Base-by-base conservation (phyloP, 1,140 invertebrate species). In the Linepithema humile region DNA sequence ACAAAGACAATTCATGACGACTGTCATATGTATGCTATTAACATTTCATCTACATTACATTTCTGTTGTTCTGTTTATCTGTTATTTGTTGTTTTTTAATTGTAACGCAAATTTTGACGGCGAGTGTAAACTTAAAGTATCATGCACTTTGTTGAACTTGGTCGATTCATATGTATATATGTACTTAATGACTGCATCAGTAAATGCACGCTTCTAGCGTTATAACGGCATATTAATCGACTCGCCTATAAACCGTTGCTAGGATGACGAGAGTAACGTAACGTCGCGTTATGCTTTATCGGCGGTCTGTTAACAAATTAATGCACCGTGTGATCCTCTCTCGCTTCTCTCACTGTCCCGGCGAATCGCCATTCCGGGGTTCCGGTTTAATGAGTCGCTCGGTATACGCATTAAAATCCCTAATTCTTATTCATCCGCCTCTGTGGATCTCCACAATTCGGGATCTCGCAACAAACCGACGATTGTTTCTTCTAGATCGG, bases 401-500 rank as follows among this genome's bases (percentile, higher is more conserved):
- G 32, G 48, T 80, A 80, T 80, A 70, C 50, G 48, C 64, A 80
- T 80, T 80, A 80, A 80, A 80, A 80, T 80, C 64, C 75, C 75
- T 80, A 80, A 80, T 80, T 80, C 64, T 80, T 80, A 80, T 80
- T 80, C 75, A 80, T 80, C 48, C 64, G 64, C 75, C 75, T 77
- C 73, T 32, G 38, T 69, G 75, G 50, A 80, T 80, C 75, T 70
- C 75, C 75, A 69, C 75, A 69, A 80, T 80, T 80, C 75, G 75
- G 75, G 48, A 80, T 80, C 75, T 80, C 48, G 64, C 75, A 70
- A 80, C 75, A 55, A 80, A 80, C 75, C 75, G 86, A 91, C 90
- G 92, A 93, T 93, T 90, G 91, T 92, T 94, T 92, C 92, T 91
- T 91, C 89, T 90, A 92, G 93, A 93, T 92, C 91, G 89, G 89